Evolutionary conservation across 2,113 vertebrate genomes (phyloP).

Genomic region (Verasper variegatus): DNA sequence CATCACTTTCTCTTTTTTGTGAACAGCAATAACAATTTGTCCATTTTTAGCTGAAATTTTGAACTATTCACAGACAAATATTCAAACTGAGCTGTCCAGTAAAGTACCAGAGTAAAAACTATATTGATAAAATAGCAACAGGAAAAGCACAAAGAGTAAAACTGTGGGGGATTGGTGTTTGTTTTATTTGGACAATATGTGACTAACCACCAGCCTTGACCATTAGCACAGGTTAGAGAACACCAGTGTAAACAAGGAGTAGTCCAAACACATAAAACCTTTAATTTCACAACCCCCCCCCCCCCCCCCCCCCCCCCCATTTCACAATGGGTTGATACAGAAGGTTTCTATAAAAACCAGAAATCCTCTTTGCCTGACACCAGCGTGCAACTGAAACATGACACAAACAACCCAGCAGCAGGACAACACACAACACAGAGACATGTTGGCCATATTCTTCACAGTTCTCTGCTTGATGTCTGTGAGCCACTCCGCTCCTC

Average conservation of each 20-base stretch:
- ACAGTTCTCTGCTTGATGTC: constrained; percentile 15
- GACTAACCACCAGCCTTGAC: not conserved
- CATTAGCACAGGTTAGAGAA: not conserved
- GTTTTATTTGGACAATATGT: constrained; percentile 6
- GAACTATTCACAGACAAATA: no score
- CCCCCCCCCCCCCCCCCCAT: no score
- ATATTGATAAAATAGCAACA: no score
- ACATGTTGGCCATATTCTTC: constrained; percentile 8
- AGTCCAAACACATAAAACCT: not conserved
- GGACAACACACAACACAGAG: not conserved
- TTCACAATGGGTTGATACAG: constrained; percentile 39
- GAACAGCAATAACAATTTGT: no score
- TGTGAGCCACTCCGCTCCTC: constrained; percentile 41
- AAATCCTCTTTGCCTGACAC: no score
- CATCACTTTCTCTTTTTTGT: no score
- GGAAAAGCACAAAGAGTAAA: not conserved
- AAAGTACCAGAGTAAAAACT: not conserved
- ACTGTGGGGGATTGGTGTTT: not conserved
- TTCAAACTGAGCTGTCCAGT: no score
- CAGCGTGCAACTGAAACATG: not conserved
- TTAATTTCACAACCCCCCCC: constrained; percentile 41
- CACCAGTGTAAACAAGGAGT: not conserved
- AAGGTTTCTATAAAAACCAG: constrained; percentile 24
- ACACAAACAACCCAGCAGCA: not conserved
- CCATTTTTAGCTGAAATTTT: no score